Conservation (phyloP, 2,113 vertebrate species). For the Empidonax traillii region DNA sequence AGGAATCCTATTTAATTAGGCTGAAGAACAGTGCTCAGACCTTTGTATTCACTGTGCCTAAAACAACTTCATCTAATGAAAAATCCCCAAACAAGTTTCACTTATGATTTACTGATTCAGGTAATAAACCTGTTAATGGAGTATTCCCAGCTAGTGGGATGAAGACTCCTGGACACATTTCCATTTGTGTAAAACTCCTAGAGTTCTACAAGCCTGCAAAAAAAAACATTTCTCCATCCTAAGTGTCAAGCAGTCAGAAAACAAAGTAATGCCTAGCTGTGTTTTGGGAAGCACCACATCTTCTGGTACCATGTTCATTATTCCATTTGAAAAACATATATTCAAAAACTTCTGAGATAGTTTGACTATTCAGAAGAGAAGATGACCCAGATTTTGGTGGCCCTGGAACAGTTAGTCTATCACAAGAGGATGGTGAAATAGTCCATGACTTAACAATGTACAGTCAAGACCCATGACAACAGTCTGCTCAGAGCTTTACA, state of each 20-base stretch:
- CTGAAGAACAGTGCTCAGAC: not conserved
- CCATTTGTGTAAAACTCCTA: not conserved
- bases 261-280: not conserved
- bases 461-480: not conserved
- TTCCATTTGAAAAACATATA: not conserved
- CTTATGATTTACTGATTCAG: not conserved
- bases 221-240: not conserved
- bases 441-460: not conserved
- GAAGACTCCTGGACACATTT: not conserved
- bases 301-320: not conserved
- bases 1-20: not conserved
- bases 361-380: not conserved
- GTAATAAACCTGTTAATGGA: not conserved
- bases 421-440: not conserved
- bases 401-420: not conserved
- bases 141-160: not conserved
- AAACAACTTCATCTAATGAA: not conserved
- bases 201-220: not conserved
- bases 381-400: not conserved
- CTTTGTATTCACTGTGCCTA: not conserved
- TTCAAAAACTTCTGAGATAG: not conserved
- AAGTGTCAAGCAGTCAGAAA: not conserved
- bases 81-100: not conserved
- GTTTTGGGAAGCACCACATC: not conserved
- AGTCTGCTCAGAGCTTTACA: not conserved